Evolutionary conservation across 1,140 invertebrate species (phyloP).

Genomic region (Bombus haemorrhoidalis): DNA sequence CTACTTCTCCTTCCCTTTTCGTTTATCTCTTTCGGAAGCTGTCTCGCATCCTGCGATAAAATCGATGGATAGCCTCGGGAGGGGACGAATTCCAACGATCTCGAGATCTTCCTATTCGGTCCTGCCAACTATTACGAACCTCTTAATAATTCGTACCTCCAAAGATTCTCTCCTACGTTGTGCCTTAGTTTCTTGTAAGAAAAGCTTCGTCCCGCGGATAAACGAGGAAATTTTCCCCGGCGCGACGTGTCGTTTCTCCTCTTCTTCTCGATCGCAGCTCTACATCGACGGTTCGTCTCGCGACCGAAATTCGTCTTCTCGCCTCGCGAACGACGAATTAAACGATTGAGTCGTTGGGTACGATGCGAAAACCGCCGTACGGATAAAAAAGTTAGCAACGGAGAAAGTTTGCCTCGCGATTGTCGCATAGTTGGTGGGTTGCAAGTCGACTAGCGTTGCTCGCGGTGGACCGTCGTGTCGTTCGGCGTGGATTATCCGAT

Average conservation of each 20-base stretch:
- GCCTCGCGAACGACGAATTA: too few relatives aligned
- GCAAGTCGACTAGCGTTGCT: not conserved
- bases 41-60: conserved; percentile 33
- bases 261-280: too few relatives aligned
- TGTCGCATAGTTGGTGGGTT: not conserved
- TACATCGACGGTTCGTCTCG: too few relatives aligned
- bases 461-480: not conserved
- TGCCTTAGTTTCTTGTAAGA: too few relatives aligned
- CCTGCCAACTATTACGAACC: too few relatives aligned
- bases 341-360: too few relatives aligned
- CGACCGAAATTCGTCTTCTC: too few relatives aligned
- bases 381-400: conserved; percentile 24
- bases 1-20: not conserved
- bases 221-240: too few relatives aligned
- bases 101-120: not conserved
- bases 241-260: too few relatives aligned
- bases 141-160: too few relatives aligned
- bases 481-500: conserved; percentile 17
- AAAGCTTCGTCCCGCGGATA: too few relatives aligned
- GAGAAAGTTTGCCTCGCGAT: not conserved
- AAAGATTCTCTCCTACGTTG: too few relatives aligned
- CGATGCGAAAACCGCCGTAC: not conserved
- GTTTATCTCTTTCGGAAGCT: conserved; percentile 33
- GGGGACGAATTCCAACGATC: conserved; percentile 46
- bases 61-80: conserved; percentile 55